Conservation (phyloP, 2,888 invertebrate species). For the Margaritifera margaritifera region DNA sequence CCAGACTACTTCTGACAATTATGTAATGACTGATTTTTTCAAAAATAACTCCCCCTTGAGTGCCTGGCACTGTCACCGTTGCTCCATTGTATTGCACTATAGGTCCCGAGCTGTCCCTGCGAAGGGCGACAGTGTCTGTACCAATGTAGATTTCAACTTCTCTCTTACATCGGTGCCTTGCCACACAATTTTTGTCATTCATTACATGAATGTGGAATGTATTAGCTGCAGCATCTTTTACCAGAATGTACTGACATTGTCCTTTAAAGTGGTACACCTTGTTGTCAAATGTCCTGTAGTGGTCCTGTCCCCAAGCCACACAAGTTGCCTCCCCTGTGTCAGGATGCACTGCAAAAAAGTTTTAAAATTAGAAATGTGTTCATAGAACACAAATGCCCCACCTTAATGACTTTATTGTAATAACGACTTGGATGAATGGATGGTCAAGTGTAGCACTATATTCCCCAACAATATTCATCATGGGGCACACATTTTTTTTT, state of each 20-base stretch:
- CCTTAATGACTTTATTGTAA: too few relatives aligned
- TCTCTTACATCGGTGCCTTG: slow-evolving; percentile 74
- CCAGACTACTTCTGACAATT: slow-evolving; percentile 80
- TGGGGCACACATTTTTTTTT: too few relatives aligned
- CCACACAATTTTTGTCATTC: slow-evolving; percentile 76
- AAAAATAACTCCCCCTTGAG: slow-evolving; percentile 80
- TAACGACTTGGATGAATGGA: too few relatives aligned
- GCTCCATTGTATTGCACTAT: slow-evolving; percentile 46
- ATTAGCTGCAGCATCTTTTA: slow-evolving; percentile 80
- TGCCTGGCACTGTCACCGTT: slow-evolving; percentile 42
- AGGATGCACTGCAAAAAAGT: slow-evolving; percentile 13
- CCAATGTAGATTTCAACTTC: slow-evolving; percentile 81
- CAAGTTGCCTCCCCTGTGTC: slow-evolving; percentile 77
- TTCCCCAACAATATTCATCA: too few relatives aligned
- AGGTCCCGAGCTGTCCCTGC: slow-evolving; percentile 41
- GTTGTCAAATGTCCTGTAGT: slow-evolving; percentile 90
- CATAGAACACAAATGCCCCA: too few relatives aligned
- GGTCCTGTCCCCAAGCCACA: slow-evolving; percentile 85
- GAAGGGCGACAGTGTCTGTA: slow-evolving; percentile 74
- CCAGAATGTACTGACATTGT: slow-evolving; percentile 82
- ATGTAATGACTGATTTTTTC: slow-evolving; percentile 83
- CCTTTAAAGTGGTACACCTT: slow-evolving; percentile 82
- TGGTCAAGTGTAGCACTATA: too few relatives aligned
- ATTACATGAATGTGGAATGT: slow-evolving; percentile 80
- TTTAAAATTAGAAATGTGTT: too few relatives aligned